Percentiles rank a stretch among this genome's conserved stretches.
Conservation (phyloP, 2,888 invertebrate genomes). For the Acanthacorydalis orientalis region DNA sequence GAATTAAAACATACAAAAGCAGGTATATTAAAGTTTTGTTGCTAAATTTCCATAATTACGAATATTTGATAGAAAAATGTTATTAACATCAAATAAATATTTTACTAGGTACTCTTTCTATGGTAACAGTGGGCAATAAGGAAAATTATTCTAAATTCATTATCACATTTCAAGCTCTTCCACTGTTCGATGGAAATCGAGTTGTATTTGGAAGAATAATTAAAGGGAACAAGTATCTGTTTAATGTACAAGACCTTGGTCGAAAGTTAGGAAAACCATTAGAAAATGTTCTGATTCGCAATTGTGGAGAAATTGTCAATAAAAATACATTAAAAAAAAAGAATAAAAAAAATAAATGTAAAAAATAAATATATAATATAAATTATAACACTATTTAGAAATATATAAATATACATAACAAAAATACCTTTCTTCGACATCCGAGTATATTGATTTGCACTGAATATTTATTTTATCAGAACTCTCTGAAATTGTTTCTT, state of each 20-base stretch:
- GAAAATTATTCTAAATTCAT: conserved; percentile 32
- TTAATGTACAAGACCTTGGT: conserved; percentile 22
- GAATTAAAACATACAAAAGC: conserved; percentile 25
- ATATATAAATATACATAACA: no score
- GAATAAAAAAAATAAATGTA: no score
- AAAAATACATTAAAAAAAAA: no score
- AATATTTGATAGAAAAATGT: no score
- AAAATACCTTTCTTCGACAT: no score
- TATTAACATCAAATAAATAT: no score
- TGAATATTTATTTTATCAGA: no score
- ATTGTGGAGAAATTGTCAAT: conserved; percentile 14
- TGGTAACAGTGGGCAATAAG: conserved; percentile 21
- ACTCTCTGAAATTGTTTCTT: no score
- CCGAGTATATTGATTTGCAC: no score
- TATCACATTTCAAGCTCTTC: conserved; percentile 27
- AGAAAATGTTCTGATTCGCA: conserved; percentile 18
- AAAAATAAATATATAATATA: no score
- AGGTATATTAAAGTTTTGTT: conserved; percentile 16
- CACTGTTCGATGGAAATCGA: conserved; percentile 25
- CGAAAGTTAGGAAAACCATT: conserved; percentile 22
- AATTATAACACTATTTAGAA: no score
- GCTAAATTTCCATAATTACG: no score
- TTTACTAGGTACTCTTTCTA: conserved; percentile 25
- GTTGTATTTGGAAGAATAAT: conserved; percentile 33
- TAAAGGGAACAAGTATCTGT: conserved; percentile 19